Percentiles rank a stretch among this genome's conserved stretches.
Evolutionary conservation across 2,113 vertebrate genomes (phyloP).

Genomic region (Barbus barbus): DNA sequence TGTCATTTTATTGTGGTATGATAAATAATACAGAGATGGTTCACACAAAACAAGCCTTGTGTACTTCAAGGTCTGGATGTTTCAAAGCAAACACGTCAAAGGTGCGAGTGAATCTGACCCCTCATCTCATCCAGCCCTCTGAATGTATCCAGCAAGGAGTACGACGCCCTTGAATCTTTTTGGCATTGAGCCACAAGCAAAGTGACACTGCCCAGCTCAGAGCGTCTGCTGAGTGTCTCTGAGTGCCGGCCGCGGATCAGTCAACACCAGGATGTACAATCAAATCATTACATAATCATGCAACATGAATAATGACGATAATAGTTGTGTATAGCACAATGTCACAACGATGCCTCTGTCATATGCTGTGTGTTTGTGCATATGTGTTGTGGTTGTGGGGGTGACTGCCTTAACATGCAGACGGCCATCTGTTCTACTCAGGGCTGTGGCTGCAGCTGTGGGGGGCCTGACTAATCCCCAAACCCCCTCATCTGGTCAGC

Average conservation of each 20-base stretch:
- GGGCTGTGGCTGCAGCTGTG: slow-evolving; percentile 43
- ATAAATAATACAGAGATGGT: background rate
- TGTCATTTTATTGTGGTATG: background rate
- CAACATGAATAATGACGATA: slow-evolving; percentile 8
- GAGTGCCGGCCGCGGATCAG: background rate
- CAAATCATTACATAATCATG: slow-evolving; percentile 32
- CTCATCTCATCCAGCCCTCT: slow-evolving; percentile 28
- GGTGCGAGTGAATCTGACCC: slow-evolving; percentile 8
- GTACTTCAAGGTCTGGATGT: background rate
- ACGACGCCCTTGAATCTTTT: slow-evolving; percentile 44
- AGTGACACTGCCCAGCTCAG: slow-evolving; percentile 45
- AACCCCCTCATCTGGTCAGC: slow-evolving; percentile 49
- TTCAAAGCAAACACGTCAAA: background rate
- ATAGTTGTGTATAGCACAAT: slow-evolving; percentile 38
- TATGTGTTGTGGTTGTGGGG: slow-evolving; percentile 28
- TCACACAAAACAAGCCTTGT: background rate
- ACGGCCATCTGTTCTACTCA: slow-evolving; percentile 51
- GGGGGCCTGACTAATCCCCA: slow-evolving; percentile 49
- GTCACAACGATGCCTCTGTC: slow-evolving; percentile 28
- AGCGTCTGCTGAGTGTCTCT: slow-evolving; percentile 49
- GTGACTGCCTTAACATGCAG: slow-evolving; percentile 41
- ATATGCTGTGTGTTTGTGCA: slow-evolving; percentile 7
- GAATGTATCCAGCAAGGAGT: slow-evolving; percentile 25
- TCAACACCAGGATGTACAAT: slow-evolving; percentile 37
- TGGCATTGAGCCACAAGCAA: slow-evolving; percentile 53